Base-by-base conservation (phyloP, 2,888 invertebrate species). In the Orthosia incerta region DNA sequence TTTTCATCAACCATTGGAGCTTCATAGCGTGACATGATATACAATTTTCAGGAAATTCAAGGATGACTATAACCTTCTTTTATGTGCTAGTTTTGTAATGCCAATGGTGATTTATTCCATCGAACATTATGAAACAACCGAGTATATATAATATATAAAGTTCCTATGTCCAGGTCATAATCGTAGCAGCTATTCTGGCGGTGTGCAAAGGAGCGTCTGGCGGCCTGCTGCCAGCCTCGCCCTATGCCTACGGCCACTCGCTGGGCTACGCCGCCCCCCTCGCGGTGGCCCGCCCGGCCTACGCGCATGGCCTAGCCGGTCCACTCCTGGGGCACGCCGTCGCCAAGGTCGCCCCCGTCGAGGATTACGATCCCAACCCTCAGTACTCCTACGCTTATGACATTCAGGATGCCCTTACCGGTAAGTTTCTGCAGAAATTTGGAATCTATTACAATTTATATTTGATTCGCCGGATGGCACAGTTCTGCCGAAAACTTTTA, bases 321-420 rank as follows among this genome's bases (percentile, higher is more conserved):
- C 89, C 90, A 2, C 88, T 89, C 4, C 87, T 92, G 1, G 94
- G 90, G 11, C 82, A 82, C 31, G 93, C 95, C 1, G 84, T 92
- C 1, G 93, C 94, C 11, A 93, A 91, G 75, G 92, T 96, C 0
- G 93, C 95, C 3, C 94, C 96, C 0, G 96, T 97, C 13, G 97
- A 96, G 23, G 97, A 97, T 57, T 97, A 96, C 89, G 97, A 97
- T 86, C 97, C 97, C 4, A 97, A 97, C 88, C 97, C 97, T 12
- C 97, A 97, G 91, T 97, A 97, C 89, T 97, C 97, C 46, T 97
- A 97, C 91, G 97, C 97, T 55, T 97, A 97, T 89, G 97, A 97
- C 85, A 97, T 97, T 79, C 97, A 97, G 89, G 97, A 97, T 90
- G 96, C 97, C 65, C 88, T 97, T 39, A 97, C 97, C 81, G 97